Evolutionary conservation across 2,113 vertebrate species (phyloP).

Genomic region (Muntiacus muntjak): DNA sequence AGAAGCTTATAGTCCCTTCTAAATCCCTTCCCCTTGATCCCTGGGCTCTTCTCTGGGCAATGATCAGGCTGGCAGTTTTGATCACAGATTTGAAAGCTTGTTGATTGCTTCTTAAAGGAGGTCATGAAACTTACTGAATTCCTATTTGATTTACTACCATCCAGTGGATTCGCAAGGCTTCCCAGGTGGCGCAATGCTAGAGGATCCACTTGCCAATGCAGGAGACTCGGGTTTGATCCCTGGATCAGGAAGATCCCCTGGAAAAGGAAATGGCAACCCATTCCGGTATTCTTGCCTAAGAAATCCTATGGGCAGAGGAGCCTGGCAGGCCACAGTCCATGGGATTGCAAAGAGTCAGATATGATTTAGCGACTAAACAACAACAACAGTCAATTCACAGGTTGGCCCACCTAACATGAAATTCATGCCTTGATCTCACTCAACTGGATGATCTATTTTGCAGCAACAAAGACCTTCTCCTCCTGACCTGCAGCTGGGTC

Average conservation of each 20-base stretch:
- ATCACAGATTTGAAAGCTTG: not conserved
- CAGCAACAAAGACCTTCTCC: not conserved
- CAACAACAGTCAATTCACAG: not conserved
- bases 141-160: conserved; percentile 2
- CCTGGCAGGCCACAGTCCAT: not conserved
- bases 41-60: not conserved
- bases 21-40: not conserved
- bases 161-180: not conserved
- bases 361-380: not conserved
- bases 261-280: not conserved
- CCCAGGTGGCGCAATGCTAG: not conserved
- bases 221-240: not conserved
- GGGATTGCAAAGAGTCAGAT: not conserved
- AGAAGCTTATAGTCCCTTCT: not conserved
- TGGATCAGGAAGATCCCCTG: not conserved
- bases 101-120: conserved; percentile 8
- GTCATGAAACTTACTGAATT: not conserved
- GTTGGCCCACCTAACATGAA: not conserved
- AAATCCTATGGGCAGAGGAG: not conserved
- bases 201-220: not conserved
- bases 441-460: not conserved
- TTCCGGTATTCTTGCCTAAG: not conserved
- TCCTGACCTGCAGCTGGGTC: not conserved
- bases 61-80: not conserved
- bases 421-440: not conserved